phyloP scores from a whole-genome alignment of 2,888 invertebrate genomes.

The Priocnemis perturbator region DNA sequence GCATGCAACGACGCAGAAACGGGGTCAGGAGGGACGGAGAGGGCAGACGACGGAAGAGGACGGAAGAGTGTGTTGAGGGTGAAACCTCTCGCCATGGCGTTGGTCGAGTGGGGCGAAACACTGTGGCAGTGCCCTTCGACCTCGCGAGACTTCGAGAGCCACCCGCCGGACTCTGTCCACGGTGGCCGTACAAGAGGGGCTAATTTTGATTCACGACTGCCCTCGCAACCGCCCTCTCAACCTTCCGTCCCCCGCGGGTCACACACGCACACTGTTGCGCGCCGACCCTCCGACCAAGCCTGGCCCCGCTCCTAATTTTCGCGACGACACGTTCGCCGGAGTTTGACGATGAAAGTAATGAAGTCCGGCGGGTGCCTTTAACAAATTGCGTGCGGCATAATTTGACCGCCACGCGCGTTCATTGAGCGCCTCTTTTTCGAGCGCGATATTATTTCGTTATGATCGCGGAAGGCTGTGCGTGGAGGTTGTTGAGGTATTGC shows the following conservation, averaged over 20 bases:
- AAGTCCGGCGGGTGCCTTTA: background rate
- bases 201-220: constrained; percentile 50
- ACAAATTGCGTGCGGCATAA: too few species aligned
- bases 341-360: background rate
- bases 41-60: background rate
- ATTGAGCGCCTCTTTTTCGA: background rate
- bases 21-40: constrained; percentile 5
- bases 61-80: background rate
- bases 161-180: constrained; percentile 1
- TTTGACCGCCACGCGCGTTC: too few species aligned
- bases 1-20: constrained; percentile 6
- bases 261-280: constrained; percentile 9
- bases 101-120: background rate
- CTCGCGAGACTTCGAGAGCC: constrained; percentile 30
- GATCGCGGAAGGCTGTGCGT: too few species aligned
- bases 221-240: constrained; percentile 18
- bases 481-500: too few species aligned
- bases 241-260: background rate
- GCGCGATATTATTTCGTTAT: background rate
- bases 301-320: constrained; percentile 1
- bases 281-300: too few species aligned
- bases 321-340: background rate
- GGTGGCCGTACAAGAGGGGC: constrained; percentile 40
- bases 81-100: background rate
- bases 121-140: constrained; percentile 28